Base-by-base conservation (phyloP, 2,797 vertebrate species). In the Picus viridis region DNA sequence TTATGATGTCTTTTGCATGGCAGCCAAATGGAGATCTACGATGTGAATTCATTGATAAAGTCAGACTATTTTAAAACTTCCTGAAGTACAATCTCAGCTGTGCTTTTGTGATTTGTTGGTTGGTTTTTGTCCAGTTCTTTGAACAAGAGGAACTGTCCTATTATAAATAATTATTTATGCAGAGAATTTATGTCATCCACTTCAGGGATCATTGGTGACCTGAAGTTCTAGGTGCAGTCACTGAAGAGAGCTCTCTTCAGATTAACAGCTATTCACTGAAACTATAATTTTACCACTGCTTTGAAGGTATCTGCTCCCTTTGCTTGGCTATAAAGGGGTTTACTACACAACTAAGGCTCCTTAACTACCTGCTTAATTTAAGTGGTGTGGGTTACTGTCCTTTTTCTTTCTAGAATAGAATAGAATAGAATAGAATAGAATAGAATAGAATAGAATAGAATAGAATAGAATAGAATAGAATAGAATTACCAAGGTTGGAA, bases 311-410 rank as follows among this genome's bases (percentile, higher is more conserved):
- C 43, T 76, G 16, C 10, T 1, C 1, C 16, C 32, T 68, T 51
- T 58, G 12, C 1, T 29, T 1, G 1, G 2, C 22, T 68, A 7
- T 32, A 7, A 4, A 54, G 10, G 26, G 32, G 12, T 9, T 65
- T 54, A 23, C 10, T 56, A 9, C 18, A 81, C 32, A 58, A 13
- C 23, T 18, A 61, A 83, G 10, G 4, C 11, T 76, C 9, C 15
- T 56, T 51, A 81, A 41, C 5, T 27, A 45, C 0, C 0, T 54
- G 10, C 10, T 83, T 64, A 24, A 16, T 58, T 51, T 69, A 34
- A 2, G 8, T 62, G 15, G n/a, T 5, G 4, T 76, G 27, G 10
- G 8, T 29, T 74, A 9, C 41, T 41, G 11, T 23, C 9, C 2
- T 72, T 92, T 80, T 69, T 29, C 20, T 63, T 53, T 79, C n/a